These are phyloP conservation scores for Drosophila acutilabella DNA, from an alignment of 2,888 invertebrate species.

Conservation along the genomic window DNA sequence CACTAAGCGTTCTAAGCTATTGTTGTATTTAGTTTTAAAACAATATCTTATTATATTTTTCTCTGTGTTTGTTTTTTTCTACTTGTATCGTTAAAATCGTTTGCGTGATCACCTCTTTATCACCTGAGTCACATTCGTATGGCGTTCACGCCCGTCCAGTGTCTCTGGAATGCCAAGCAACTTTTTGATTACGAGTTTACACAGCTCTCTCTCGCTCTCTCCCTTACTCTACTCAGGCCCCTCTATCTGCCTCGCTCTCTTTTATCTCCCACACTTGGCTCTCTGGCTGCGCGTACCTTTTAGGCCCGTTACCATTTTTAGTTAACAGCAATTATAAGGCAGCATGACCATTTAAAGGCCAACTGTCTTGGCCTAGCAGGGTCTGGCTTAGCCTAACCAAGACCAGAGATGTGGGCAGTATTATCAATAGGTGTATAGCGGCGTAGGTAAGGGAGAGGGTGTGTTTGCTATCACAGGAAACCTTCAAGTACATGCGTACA, in stretches of 20 bases:
- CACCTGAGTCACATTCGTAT: conserved; percentile 75
- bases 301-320: conserved; percentile 69
- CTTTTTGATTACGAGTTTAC: conserved; percentile 34
- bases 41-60: background rate
- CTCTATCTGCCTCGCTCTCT: conserved; percentile 14
- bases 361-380: conserved; percentile 22
- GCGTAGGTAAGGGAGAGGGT: background rate
- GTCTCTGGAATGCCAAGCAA: conserved; percentile 59
- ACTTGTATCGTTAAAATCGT: conserved; percentile 31
- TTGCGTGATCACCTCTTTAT: conserved; percentile 72
- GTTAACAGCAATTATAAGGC: conserved; percentile 70
- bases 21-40: conserved; percentile 2
- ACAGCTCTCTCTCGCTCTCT: conserved; percentile 16
- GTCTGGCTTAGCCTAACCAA: too few species aligned
- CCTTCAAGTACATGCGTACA: conserved; percentile 49
- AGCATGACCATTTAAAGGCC: conserved; percentile 65
- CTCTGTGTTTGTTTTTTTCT: conserved; percentile 7
- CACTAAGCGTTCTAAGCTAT: conserved; percentile 28
- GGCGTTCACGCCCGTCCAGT: conserved; percentile 59
- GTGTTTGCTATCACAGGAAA: conserved; percentile 53
- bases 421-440: too few species aligned
- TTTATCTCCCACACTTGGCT: conserved; percentile 31
- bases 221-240: conserved; percentile 16
- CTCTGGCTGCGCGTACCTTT: conserved; percentile 39
- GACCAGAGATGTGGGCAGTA: background rate